phyloP scores from a whole-genome alignment of 2,888 invertebrate genomes.

The Epinotia nisella region DNA sequence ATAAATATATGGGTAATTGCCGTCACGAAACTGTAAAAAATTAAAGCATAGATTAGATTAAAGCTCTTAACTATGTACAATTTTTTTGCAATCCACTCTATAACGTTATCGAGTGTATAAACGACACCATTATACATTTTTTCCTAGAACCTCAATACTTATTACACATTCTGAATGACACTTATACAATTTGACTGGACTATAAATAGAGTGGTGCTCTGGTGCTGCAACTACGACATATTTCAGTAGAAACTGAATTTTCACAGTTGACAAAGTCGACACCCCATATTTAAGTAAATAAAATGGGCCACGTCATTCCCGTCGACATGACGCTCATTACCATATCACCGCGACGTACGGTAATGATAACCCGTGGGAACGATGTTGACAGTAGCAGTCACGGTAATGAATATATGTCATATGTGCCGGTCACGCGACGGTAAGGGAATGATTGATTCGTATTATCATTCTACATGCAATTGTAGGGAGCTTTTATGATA shows the following conservation, averaged over 20 bases:
- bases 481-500: not conserved
- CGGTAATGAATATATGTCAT: constrained; percentile 37
- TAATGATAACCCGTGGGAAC: constrained; percentile 39
- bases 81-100: no score
- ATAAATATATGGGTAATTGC: no score
- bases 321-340: constrained; percentile 29
- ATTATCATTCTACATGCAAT: constrained; percentile 13
- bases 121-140: not conserved
- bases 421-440: constrained; percentile 32
- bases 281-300: constrained; percentile 27
- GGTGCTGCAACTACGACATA: not conserved
- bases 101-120: not conserved
- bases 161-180: not conserved
- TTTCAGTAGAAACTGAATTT: not conserved
- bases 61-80: no score
- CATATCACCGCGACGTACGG: constrained; percentile 18
- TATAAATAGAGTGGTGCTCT: not conserved
- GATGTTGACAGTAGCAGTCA: constrained; percentile 37
- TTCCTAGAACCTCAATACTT: not conserved
- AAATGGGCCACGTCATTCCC: constrained; percentile 19
- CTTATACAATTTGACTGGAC: not conserved
- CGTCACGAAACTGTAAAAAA: no score
- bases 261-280: constrained; percentile 8
- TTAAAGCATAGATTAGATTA: no score
- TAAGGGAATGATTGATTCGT: constrained; percentile 25